Evolutionary conservation across 2,113 vertebrate species (phyloP).

Genomic region (Dicerorhinus sumatrensis): DNA sequence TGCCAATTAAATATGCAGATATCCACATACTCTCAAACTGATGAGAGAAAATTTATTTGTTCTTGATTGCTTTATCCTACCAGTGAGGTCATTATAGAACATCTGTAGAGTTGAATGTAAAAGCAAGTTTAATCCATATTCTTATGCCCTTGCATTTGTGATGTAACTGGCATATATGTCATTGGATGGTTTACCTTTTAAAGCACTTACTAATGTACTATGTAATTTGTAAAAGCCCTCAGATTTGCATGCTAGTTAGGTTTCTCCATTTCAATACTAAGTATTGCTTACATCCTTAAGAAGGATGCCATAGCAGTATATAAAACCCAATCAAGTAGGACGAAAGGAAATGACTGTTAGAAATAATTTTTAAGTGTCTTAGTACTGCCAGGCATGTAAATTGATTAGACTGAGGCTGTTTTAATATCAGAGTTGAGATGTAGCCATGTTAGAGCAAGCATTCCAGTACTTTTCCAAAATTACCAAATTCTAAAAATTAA

Average conservation of each 20-base stretch:
- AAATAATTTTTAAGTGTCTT: background rate
- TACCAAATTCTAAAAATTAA: constrained; percentile 41
- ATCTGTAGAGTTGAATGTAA: background rate
- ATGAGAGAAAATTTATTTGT: background rate
- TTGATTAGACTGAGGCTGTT: background rate
- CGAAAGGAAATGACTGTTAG: background rate
- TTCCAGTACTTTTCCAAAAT: constrained; percentile 5
- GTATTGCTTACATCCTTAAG: background rate
- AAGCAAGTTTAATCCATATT: background rate
- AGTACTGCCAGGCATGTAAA: background rate
- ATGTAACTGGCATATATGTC: background rate
- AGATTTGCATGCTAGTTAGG: constrained; percentile 23
- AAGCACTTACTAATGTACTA: constrained; percentile 3
- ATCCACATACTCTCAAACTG: background rate
- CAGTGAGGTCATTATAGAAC: background rate
- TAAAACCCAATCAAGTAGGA: background rate
- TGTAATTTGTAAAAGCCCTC: background rate
- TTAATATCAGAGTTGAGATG: background rate
- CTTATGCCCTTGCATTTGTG: background rate
- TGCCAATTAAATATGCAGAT: background rate
- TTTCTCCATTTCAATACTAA: background rate
- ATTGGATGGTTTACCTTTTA: background rate
- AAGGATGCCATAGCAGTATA: background rate
- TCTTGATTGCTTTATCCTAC: constrained; percentile 22
- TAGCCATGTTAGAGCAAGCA: background rate